Evolutionary conservation across 2,888 invertebrate genomes (phyloP), one percentile per base, ranked within the genome.

Genomic region (Limnephilus auricula): DNA sequence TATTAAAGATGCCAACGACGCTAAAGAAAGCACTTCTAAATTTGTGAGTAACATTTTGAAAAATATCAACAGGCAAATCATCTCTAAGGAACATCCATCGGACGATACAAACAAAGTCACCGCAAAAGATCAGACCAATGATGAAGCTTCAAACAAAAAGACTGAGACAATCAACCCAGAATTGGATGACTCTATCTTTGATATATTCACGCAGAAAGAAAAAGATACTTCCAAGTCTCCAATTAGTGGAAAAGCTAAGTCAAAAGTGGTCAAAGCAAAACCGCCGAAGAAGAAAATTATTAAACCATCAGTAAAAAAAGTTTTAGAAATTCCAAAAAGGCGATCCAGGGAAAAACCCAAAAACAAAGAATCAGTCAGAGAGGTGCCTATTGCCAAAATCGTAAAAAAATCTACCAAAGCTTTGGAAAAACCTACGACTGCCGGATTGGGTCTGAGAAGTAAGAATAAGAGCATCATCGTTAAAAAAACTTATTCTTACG

Each of bases 21-120:
- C 84, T 31, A 90, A 90, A 82, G 90, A 90, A 82, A 88, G 87
- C 50, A 87, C 90, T 18, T 82, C 65, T 45, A 86, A 90, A 78
- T 32, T 90, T 50, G 86, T 90, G 15, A 86, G 12, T n/a, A 87
- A 87, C 37, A 4, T 90, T 31, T 80, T 90, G 32, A 90, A 90
- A 87, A 82, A 87, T 37, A 90, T 90, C 6, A 45, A 90, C 30
- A 86, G 37, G 1, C 85, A 86, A 86, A 86, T 9, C 30, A 79
- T 86, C 4, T 86, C 85, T 25, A 30, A n/a, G 30, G 32, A 82
- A 82, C 34, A 82, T 34, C 34, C 85, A 25, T 25, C 65, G 9
- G 25, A 25, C 40, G 15, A 85, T 85, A n/a, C n/a, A 84, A 12
- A 10, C 9, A 84, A 84, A 18, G 31, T 13, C 12, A 32, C 31